phyloP scores from a whole-genome alignment of 2,113 vertebrate genomes.

The Xiphorhynchus elegans region DNA sequence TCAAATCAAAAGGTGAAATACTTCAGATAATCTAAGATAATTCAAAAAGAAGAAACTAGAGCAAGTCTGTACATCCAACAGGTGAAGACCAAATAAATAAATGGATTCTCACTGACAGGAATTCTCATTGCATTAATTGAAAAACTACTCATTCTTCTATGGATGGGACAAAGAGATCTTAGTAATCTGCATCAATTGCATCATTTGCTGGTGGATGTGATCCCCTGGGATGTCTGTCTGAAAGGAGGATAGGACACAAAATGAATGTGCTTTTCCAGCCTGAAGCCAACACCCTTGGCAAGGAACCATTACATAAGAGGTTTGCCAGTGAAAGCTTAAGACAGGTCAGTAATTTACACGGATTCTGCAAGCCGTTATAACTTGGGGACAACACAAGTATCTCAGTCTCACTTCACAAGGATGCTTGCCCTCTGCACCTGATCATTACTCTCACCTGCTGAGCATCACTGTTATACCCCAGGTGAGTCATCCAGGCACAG shows the following conservation, averaged over 20 bases:
- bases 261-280: neutral
- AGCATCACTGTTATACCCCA: neutral
- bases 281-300: neutral
- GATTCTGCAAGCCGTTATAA: neutral
- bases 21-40: neutral
- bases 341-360: neutral
- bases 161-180: neutral
- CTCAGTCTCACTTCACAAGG: neutral
- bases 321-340: neutral
- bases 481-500: neutral
- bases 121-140: neutral
- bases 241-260: neutral
- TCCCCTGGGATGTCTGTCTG: neutral
- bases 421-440: neutral
- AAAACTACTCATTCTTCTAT: neutral
- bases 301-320: neutral
- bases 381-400: accelerated
- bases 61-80: neutral
- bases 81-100: neutral
- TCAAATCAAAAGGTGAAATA: neutral
- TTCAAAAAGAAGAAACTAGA: neutral
- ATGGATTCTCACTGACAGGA: neutral
- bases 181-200: neutral
- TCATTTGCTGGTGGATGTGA: neutral
- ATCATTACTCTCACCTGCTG: neutral